Base-by-base conservation (phyloP, 2,888 invertebrate species). In the Amphimallon solstitiale region DNA sequence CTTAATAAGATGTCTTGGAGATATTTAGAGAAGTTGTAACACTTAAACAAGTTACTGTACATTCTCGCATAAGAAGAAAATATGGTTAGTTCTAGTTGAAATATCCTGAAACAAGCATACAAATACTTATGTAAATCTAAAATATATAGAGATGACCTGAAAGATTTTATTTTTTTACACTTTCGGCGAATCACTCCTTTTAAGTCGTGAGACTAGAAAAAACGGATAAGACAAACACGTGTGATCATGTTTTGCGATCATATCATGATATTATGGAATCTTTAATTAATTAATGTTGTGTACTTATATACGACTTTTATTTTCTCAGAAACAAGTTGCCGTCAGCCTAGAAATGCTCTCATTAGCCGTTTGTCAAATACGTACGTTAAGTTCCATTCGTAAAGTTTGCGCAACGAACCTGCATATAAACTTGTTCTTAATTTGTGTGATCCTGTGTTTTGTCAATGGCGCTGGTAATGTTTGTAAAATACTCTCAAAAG, bases 1-100 rank as follows among this genome's bases (percentile, higher is more conserved):
- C 38, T 38, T 52, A 52, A 52, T 52, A 52, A 37, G 52, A 52
- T 37, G 52, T 52, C 19, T 52, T 10, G 37, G 7, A 9, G 43
- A 43, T 12, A 2, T 38, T 43, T 7, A 37, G 37, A 37, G 37
- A 35, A 52, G 38, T 38, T 52, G 38, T 52, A 52, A 15, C 17
- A 52, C 37, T 17, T 15, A 14, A 43, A 43, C 15, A 43, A 14
- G 14, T 15, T 43, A 43, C 17, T 14, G 43, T 43, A 17, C 14
- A 14, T 43, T 14, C 14, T 43, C 14, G 15, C 43, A 17, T 17
- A 43, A 43, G 2, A n/a, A 17, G 17, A 43, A 43, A 43, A 14
- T 43, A 43, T 43, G 43, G 14, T 43, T 43, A 15, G 5, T 29
- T 29, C 29, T 5, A 3, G 29, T 29, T 29, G 29, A 29, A 29